Base-by-base conservation (phyloP, 1,140 invertebrate genomes). In the Nymphalis io region DNA sequence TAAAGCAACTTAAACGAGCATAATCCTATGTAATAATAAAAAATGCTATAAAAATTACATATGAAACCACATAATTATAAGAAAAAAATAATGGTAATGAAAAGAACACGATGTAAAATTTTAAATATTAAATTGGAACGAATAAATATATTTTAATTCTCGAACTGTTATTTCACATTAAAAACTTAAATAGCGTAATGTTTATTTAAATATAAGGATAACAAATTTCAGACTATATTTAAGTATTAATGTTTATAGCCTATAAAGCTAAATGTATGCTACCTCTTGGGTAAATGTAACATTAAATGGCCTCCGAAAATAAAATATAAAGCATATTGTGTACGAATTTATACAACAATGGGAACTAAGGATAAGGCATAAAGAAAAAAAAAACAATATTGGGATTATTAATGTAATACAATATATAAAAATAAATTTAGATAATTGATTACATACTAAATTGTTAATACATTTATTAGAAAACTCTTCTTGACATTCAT, bases 161-260 rank as follows among this genome's bases (percentile, higher is more conserved):
- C 0, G 5, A 33, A 33, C 10, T 8, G 27, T 8, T 8, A 33
- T 1, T 33, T n/a, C n/a, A n/a, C n/a, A n/a, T n/a, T n/a, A 46
- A 46, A 16, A 46, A 46, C n/a, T 16, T 46, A n/a, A 20, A 21
- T n/a, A 51, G 11, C 10, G 10, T 51, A 16, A 12, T 11, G 10
- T 51, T 51, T 1, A 51, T 18, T 51, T 51, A 51, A 21, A 20
- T 18, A 10, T n/a, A 20, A 51, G 6, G 46, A 51, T 20, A 51
- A 18, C 46, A 51, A 51, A 51, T 20, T 21, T 20, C 46, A 20
- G 46, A 51, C 15, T 10, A 51, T 20, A 23, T 46, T 61, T 27
- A 33, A 61, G 44, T 46, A 46, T 46, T 61, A 46, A 61, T 61
- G 59, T 46, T 61, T 68, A 60, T 60, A 33, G 58, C 44, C 58